Evolutionary conservation across 2,797 vertebrate genomes (phyloP), one percentile per base, ranked within the genome.

Genomic region (Anniella stebbinsi): DNA sequence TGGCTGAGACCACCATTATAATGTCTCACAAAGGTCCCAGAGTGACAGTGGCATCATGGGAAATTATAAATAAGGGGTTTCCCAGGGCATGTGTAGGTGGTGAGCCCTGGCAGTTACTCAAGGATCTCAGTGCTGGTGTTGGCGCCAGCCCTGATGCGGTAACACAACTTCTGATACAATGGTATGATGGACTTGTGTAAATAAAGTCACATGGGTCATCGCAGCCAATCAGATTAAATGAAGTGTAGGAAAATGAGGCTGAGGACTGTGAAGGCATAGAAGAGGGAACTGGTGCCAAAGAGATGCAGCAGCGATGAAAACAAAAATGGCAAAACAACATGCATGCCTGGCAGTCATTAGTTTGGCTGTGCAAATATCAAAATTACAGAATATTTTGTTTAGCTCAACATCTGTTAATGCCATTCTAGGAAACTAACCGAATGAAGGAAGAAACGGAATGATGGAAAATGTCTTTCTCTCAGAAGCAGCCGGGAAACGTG

Each of bases 341-440:
- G 10, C 67, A n/a, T 60, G 51, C 54, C 25, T 41, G 67, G 1
- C 6, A 41, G 28, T 57, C 75, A 48, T 33, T 54, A 33, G 28
- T 18, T 85, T 23, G 54, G 30, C 48, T 72, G 33, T n/a, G 18
- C 23, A 21, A 57, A 13, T 33, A n/a, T 70, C 63, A n/a, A 9
- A 89, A 80, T 57, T 86, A 60, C 30, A 80, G 7, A 48, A 25
- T 60, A n/a, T 60, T 3, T 60, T 51, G 21, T 10, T 36, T 45
- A 80, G 75, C 36, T 38, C 48, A 69, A 30, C 1, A 8, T 41
- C 80, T 60, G 1, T 13, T 89, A 57, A 75, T 57, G 86, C 84
- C 85, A 51, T 25, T 76, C 23, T 84, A 90, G 60, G 88, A 70
- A 82, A 45, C 54, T 86, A 80, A 45, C n/a, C 72, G 51, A 88